Percentiles rank a stretch among this genome's conserved stretches.
phyloP scores from a whole-genome alignment of 2,888 invertebrate genomes.

The Achlya flavicornis region DNA sequence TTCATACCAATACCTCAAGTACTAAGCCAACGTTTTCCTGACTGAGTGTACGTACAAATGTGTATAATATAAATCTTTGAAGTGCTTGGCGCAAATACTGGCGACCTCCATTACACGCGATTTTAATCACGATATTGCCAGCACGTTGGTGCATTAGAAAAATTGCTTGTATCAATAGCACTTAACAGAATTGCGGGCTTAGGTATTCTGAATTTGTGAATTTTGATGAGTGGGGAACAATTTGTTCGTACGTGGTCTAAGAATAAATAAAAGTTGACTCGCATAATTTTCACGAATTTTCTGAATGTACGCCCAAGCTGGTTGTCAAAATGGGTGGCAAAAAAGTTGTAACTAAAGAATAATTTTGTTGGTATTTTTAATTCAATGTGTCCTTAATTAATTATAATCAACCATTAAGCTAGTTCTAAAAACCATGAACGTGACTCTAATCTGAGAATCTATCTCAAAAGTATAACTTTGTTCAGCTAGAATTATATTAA shows the following conservation, averaged over 20 bases:
- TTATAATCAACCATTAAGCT: too few species aligned
- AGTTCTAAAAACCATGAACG: neutral
- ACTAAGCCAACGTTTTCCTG: slow-evolving; percentile 9
- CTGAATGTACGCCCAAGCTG: too few species aligned
- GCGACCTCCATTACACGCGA: slow-evolving; percentile 37
- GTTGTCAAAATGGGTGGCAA: too few species aligned
- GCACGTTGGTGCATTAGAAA: slow-evolving; percentile 57
- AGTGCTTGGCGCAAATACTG: slow-evolving; percentile 46
- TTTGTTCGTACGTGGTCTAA: neutral
- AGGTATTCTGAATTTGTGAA: slow-evolving; percentile 20
- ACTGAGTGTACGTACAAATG: slow-evolving; percentile 8
- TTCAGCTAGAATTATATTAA: neutral
- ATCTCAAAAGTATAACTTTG: neutral
- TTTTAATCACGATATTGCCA: slow-evolving; percentile 60
- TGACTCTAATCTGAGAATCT: neutral
- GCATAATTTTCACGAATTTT: too few species aligned
- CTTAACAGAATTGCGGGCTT: slow-evolving; percentile 34
- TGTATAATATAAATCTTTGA: slow-evolving; percentile 32
- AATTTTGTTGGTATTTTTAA: too few species aligned
- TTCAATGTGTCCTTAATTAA: too few species aligned
- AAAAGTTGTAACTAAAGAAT: too few species aligned
- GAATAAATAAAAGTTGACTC: neutral
- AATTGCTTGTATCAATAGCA: slow-evolving; percentile 55
- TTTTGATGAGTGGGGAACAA: slow-evolving; percentile 20
- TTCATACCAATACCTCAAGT: slow-evolving; percentile 19